These are phyloP conservation scores for Loxodonta africana DNA, from an alignment of 2,113 vertebrate genomes.

Conservation along the genomic window DNA sequence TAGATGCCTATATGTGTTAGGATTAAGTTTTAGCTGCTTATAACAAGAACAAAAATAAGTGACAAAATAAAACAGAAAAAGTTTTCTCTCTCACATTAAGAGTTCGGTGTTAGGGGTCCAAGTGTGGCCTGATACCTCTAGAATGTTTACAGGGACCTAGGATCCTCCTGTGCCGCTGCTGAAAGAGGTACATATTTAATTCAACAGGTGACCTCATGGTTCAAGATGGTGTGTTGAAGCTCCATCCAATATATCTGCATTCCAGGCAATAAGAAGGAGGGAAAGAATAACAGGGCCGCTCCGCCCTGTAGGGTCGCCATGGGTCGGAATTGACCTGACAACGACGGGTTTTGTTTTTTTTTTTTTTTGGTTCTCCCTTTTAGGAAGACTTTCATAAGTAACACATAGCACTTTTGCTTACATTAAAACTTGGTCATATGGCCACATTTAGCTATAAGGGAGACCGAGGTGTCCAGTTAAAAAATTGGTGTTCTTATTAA, in stretches of 20 bases:
- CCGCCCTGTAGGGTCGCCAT: too few relatives aligned
- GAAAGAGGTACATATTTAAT: background rate
- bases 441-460: background rate
- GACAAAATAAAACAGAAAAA: background rate
- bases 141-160: background rate
- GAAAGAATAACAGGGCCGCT: accelerated
- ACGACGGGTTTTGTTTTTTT: too few relatives aligned
- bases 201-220: background rate
- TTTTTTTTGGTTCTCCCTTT: background rate
- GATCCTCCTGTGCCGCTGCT: background rate
- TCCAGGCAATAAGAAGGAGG: background rate
- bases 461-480: background rate
- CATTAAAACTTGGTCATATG: background rate
- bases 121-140: background rate
- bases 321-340: too few relatives aligned
- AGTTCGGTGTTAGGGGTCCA: background rate
- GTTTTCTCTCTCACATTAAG: background rate
- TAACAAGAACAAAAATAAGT: background rate
- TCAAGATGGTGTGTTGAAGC: background rate
- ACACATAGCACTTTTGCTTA: background rate
- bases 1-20: background rate
- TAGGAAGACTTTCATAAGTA: background rate
- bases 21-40: background rate
- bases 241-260: background rate
- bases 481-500: background rate